phyloP scores from a whole-genome alignment of 2,888 invertebrate species.

The Coenonympha arcania region DNA sequence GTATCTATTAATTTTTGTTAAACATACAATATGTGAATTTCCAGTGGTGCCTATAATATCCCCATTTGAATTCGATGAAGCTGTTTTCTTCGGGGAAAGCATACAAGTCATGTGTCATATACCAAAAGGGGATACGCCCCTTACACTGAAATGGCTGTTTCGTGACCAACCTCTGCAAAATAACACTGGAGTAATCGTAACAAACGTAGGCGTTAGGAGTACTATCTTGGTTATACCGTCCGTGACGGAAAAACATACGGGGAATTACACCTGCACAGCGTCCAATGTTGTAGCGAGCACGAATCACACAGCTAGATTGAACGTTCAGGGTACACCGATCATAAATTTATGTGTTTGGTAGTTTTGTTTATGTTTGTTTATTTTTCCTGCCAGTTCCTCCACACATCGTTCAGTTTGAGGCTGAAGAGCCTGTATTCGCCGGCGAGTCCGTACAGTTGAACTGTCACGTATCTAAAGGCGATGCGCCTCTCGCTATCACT shows the following conservation, averaged over 20 bases:
- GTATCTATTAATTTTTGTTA: constrained; percentile 21
- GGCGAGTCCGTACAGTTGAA: constrained; percentile 77
- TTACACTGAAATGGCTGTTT: constrained; percentile 80
- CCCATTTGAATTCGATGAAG: constrained; percentile 74
- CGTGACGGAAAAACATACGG: constrained; percentile 79
- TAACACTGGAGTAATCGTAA: constrained; percentile 62
- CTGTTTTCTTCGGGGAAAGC: constrained; percentile 74
- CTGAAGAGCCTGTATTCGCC: constrained; percentile 77
- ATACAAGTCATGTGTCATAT: constrained; percentile 74
- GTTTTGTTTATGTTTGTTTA: constrained; percentile 37
- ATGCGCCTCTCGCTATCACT: constrained; percentile 79
- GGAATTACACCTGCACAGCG: constrained; percentile 84
- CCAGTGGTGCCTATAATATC: constrained; percentile 76
- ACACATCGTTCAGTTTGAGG: constrained; percentile 76
- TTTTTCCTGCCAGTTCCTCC: constrained; percentile 54
- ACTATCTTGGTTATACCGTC: constrained; percentile 78
- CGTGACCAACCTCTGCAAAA: constrained; percentile 70
- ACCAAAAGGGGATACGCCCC: constrained; percentile 81
- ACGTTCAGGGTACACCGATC: constrained; percentile 77
- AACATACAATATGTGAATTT: constrained; percentile 38
- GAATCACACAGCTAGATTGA: constrained; percentile 76
- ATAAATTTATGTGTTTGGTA: constrained; percentile 38
- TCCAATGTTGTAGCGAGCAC: constrained; percentile 79
- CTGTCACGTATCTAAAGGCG: constrained; percentile 79
- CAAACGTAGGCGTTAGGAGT: constrained; percentile 76